Evolutionary conservation across 2,888 invertebrate species (phyloP).

Genomic region (Autographa gamma): DNA sequence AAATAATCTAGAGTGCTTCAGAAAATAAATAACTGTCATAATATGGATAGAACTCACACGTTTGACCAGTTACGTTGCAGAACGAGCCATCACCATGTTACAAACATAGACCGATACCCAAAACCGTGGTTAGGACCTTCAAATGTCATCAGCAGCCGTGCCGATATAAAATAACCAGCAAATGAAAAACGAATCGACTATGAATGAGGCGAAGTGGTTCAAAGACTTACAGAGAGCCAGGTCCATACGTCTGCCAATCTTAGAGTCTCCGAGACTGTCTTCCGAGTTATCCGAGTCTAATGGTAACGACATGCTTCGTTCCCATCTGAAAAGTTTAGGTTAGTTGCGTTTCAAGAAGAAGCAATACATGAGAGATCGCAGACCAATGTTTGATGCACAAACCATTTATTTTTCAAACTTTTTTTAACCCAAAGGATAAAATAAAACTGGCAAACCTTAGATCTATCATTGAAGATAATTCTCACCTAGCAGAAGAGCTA

Average conservation of each 20-base stretch:
- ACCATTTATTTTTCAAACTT: neutral
- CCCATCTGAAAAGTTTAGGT: constrained; percentile 86
- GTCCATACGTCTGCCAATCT: constrained; percentile 93
- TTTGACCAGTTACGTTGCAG: constrained; percentile 69
- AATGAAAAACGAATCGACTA: constrained; percentile 85
- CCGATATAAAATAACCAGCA: constrained; percentile 87
- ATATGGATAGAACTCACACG: constrained; percentile 68
- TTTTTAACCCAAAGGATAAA: neutral
- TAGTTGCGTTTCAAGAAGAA: neutral
- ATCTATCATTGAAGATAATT: constrained; percentile 16
- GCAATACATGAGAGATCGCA: neutral
- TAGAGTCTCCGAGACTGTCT: constrained; percentile 82
- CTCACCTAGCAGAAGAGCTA: constrained; percentile 84
- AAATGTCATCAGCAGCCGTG: constrained; percentile 82
- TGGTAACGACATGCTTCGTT: constrained; percentile 92
- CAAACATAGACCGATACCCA: constrained; percentile 50
- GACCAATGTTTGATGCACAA: neutral
- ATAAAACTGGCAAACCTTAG: constrained; percentile 24
- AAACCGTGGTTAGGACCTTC: constrained; percentile 68
- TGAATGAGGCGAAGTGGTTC: constrained; percentile 62
- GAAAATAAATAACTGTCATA: constrained; percentile 41
- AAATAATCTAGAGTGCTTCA: constrained; percentile 11
- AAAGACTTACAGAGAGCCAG: constrained; percentile 94
- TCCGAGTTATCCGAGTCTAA: constrained; percentile 85
- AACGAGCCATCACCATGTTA: constrained; percentile 64